Conservation (phyloP, 2,797 vertebrate species). For the Triplophysa bombifrons region DNA sequence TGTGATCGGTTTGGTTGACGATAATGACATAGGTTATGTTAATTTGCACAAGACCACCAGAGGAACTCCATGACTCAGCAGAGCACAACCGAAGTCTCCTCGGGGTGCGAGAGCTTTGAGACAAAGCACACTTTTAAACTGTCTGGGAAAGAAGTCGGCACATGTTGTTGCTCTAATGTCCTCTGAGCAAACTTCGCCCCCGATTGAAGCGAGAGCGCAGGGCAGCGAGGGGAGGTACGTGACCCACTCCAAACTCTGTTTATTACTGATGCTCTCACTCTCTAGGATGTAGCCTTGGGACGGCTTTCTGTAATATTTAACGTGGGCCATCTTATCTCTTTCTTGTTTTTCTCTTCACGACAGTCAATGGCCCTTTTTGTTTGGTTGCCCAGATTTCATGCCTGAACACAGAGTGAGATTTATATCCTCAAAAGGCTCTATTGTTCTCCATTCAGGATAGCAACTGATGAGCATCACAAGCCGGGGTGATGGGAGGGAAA, state of each 20-base stretch:
- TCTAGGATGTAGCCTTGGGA: conserved; percentile 50
- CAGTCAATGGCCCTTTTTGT: conserved; percentile 83
- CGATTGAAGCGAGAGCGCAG: conserved; percentile 7
- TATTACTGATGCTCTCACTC: conserved; percentile 45
- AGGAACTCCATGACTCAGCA: conserved; percentile 33
- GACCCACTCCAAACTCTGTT: conserved; percentile 33
- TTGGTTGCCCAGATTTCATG: conserved; percentile 74
- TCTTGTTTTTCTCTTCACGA: conserved; percentile 51
- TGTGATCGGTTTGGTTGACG: conserved; percentile 16
- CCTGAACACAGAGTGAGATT: conserved; percentile 69
- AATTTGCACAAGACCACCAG: conserved; percentile 3
- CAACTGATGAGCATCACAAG: conserved; percentile 76
- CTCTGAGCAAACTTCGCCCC: conserved; percentile 22
- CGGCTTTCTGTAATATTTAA: conserved; percentile 60
- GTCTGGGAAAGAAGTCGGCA: conserved; percentile 11
- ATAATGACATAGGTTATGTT: conserved; percentile 29
- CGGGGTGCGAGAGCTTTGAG: background rate
- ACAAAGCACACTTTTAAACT: conserved; percentile 32
- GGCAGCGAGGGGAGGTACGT: conserved; percentile 12
- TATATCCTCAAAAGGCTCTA: conserved; percentile 72
- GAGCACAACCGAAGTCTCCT: background rate
- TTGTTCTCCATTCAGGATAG: conserved; percentile 75
- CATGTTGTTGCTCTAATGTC: conserved; percentile 25
- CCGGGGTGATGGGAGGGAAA: conserved; percentile 56
- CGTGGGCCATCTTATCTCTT: conserved; percentile 72